A percentile compares a stretch with the other conserved stretches of the same genome.
phyloP scores from a whole-genome alignment of 1,140 invertebrate genomes.

The Megathymus violae region DNA sequence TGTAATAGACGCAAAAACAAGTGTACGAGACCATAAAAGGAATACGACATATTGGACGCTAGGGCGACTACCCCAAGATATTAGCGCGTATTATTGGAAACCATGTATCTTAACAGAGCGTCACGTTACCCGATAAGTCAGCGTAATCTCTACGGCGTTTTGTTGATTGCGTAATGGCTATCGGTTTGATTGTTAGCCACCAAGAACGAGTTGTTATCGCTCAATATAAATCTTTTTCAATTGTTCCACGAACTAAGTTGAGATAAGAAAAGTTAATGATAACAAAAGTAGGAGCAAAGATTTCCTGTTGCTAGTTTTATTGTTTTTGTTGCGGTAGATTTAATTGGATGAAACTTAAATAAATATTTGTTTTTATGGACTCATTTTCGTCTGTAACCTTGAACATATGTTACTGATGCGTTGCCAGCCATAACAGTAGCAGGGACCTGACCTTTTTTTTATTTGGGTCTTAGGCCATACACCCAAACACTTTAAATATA shows the following conservation, averaged over 20 bases:
- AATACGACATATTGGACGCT: constrained; percentile 56
- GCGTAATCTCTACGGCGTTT: constrained; percentile 67
- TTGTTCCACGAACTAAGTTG: constrained; percentile 25
- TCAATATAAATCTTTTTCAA: constrained; percentile 31
- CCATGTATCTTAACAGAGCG: constrained; percentile 64
- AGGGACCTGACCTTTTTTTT: too few species aligned
- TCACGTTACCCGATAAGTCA: constrained; percentile 68
- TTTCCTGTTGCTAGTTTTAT: too few species aligned
- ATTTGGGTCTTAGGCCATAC: too few species aligned
- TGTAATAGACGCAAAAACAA: constrained; percentile 35
- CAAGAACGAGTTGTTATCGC: constrained; percentile 20
- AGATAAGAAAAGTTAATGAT: constrained; percentile 6
- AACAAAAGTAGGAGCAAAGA: background rate
- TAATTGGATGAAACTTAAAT: too few species aligned
- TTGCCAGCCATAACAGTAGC: too few species aligned
- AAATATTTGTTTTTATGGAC: too few species aligned
- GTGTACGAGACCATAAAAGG: constrained; percentile 19
- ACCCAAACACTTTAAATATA: too few species aligned
- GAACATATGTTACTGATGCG: too few species aligned
- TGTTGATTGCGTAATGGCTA: constrained; percentile 44
- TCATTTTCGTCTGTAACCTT: too few species aligned
- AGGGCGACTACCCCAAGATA: constrained; percentile 62
- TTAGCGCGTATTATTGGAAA: constrained; percentile 68
- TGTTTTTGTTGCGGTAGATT: too few species aligned
- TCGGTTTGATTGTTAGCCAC: constrained; percentile 28